Percentiles rank a stretch among this genome's conserved stretches.
These are phyloP conservation scores for Drosophila persimilis DNA, from an alignment of 1,140 invertebrate genomes.

Conservation along the genomic window DNA sequence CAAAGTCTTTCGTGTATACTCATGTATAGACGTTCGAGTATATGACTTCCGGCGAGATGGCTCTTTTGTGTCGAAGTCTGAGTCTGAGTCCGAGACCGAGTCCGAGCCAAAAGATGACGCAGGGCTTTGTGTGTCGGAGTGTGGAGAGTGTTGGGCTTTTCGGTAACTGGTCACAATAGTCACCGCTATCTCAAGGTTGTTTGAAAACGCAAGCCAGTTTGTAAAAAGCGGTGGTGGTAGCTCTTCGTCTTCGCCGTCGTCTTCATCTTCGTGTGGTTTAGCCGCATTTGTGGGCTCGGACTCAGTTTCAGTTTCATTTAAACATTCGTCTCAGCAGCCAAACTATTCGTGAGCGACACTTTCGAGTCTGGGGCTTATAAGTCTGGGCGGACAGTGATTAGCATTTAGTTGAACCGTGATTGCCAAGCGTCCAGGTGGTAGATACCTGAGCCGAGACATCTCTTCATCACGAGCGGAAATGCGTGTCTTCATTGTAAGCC, in stretches of 20 bases:
- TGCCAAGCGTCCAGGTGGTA: conserved; percentile 63
- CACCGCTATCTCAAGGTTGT: conserved; percentile 65
- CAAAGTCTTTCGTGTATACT: conserved; percentile 32
- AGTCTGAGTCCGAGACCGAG: conserved; percentile 3
- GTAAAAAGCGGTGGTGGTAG: conserved; percentile 22
- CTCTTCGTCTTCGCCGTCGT: conserved; percentile 26
- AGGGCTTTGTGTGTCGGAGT: conserved; percentile 38
- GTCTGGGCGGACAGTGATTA: conserved; percentile 71
- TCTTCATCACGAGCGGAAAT: conserved; percentile 49
- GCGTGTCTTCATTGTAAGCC: conserved; percentile 77
- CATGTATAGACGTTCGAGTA: conserved; percentile 25
- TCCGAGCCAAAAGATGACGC: conserved; percentile 43
- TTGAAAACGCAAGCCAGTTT: conserved; percentile 46
- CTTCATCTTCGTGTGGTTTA: conserved; percentile 41
- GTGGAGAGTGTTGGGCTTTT: conserved; percentile 48
- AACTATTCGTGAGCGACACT: conserved; percentile 47
- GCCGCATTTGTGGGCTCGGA: conserved; percentile 31
- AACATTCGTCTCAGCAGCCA: conserved; percentile 50
- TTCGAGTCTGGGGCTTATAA: conserved; percentile 52
- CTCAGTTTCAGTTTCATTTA: conserved; percentile 63
- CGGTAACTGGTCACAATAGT: conserved; percentile 41
- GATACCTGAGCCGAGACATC: conserved; percentile 7
- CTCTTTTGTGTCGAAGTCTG: neutral
- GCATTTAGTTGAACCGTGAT: conserved; percentile 81
- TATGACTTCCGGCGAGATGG: conserved; percentile 61